A percentile compares a stretch with the other conserved stretches of the same genome.
Conservation (phyloP, 2,113 vertebrate genomes). For the Melozone crissalis region DNA sequence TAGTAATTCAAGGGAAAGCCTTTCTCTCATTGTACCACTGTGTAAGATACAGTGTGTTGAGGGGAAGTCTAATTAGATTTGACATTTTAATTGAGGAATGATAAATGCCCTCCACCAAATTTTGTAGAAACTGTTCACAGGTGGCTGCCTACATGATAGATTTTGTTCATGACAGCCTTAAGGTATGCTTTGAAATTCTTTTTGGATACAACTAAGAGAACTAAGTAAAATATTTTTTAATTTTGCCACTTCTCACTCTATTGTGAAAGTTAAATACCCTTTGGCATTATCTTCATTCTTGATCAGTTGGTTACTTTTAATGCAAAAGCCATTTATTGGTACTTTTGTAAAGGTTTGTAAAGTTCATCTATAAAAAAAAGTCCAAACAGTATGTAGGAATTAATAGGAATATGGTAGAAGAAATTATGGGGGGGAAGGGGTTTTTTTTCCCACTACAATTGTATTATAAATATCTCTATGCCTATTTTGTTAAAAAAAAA, state of each 20-base stretch:
- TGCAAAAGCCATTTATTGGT: background rate
- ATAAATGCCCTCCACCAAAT: constrained; percentile 62
- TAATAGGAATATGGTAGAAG: background rate
- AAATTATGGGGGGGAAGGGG: background rate
- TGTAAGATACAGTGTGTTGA: background rate
- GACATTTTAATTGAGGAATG: constrained; percentile 71
- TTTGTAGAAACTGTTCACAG: constrained; percentile 48
- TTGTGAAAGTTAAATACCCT: background rate
- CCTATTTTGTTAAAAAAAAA: background rate
- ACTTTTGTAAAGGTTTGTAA: background rate
- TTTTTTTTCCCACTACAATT: background rate
- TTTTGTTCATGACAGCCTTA: background rate
- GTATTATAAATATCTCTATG: background rate
- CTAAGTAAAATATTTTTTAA: background rate
- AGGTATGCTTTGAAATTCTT: background rate
- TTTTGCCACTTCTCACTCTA: background rate
- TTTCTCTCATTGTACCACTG: background rate
- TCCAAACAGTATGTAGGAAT: background rate
- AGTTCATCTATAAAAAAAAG: background rate
- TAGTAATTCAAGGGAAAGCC: constrained; percentile 29
- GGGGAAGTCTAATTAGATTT: constrained; percentile 60
- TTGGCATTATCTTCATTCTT: background rate
- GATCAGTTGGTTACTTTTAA: background rate
- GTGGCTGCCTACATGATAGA: constrained; percentile 43
- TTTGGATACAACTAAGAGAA: background rate